Percentiles rank a stretch among this genome's conserved stretches.
These are phyloP conservation scores for Drosophila anomalipes DNA, from an alignment of 2,888 invertebrate species.

Conservation along the genomic window DNA sequence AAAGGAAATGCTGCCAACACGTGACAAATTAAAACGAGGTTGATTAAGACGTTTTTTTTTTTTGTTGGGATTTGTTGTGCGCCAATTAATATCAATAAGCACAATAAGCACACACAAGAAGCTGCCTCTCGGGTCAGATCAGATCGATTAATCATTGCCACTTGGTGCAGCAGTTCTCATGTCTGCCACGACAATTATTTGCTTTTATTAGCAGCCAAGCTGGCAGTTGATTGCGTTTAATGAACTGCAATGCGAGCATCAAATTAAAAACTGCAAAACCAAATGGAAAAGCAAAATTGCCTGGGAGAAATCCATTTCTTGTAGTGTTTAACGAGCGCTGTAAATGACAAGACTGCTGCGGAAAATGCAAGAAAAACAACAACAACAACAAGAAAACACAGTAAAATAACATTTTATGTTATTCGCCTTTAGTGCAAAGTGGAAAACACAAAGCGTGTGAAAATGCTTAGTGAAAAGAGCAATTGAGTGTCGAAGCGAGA, in stretches of 20 bases:
- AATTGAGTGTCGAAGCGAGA: neutral
- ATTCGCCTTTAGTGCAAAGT: neutral
- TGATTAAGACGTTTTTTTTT: neutral
- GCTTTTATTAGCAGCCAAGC: slow-evolving; percentile 21
- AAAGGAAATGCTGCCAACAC: neutral
- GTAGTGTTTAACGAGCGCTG: slow-evolving; percentile 40
- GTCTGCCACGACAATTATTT: slow-evolving; percentile 55
- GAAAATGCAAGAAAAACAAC: neutral
- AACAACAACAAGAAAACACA: neutral
- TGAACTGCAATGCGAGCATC: slow-evolving; percentile 58
- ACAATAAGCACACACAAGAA: neutral
- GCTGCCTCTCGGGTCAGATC: slow-evolving; percentile 12
- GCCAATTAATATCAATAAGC: slow-evolving; percentile 29
- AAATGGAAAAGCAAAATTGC: slow-evolving; percentile 40
- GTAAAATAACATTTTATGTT: neutral
- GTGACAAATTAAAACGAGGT: slow-evolving; percentile 6
- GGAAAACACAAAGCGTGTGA: slow-evolving; percentile 13
- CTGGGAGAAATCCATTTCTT: neutral
- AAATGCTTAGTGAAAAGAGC: slow-evolving; percentile 18
- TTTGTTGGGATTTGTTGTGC: slow-evolving; percentile 2
- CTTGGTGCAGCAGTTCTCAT: slow-evolving; percentile 24
- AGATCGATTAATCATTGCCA: slow-evolving; percentile 70
- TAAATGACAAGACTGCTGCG: slow-evolving; percentile 16
- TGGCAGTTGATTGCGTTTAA: slow-evolving; percentile 71
- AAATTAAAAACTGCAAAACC: slow-evolving; percentile 21